Conservation (phyloP, 2,797 vertebrate species). For the Molossus molossus region DNA sequence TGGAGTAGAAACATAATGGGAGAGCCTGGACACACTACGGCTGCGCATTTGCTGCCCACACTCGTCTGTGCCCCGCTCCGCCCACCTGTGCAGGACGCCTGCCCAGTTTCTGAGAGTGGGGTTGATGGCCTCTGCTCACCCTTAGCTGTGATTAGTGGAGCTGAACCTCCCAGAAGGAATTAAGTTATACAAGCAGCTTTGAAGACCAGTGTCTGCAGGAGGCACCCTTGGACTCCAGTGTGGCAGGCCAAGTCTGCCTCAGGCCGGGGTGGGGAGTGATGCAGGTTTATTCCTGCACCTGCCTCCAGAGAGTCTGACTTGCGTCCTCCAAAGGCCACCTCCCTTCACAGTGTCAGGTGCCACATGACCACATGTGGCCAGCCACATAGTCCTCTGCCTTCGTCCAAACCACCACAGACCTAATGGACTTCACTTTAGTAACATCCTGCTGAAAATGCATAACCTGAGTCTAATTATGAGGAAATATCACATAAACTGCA, state of each 20-base stretch:
- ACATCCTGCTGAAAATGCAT: neutral
- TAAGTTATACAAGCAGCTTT: neutral
- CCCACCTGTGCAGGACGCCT: too few relatives aligned
- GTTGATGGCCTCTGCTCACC: neutral
- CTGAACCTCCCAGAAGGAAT: neutral
- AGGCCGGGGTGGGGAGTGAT: too few relatives aligned
- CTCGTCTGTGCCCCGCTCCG: rapidly evolving
- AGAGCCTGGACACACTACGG: neutral
- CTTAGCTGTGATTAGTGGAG: neutral
- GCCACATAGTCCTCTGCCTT: neutral
- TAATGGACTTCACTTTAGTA: neutral
- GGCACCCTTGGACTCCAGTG: neutral
- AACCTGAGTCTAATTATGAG: neutral
- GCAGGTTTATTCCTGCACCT: neutral
- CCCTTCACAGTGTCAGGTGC: neutral
- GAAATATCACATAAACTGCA: neutral
- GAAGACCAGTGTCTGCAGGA: neutral
- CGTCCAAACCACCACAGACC: neutral
- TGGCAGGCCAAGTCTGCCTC: neutral
- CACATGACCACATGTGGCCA: neutral
- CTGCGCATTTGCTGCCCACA: neutral
- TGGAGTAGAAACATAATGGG: rapidly evolving
- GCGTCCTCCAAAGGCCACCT: neutral
- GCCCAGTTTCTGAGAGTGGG: neutral
- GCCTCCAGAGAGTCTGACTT: neutral